phyloP scores from a whole-genome alignment of 2,888 invertebrate species.

The Dascillus cervinus region DNA sequence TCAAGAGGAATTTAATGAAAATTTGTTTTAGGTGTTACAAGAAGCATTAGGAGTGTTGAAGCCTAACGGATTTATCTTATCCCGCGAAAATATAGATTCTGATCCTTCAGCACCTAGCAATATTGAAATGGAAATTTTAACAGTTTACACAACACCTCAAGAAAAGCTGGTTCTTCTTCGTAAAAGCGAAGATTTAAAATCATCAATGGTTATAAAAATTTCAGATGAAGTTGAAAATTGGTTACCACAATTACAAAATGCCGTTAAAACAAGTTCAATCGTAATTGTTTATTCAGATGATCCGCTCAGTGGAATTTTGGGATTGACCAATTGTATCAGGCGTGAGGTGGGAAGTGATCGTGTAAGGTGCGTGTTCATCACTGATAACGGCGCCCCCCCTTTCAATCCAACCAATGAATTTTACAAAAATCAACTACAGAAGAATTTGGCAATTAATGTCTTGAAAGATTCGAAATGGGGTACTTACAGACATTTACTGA shows the following conservation, averaged over 20 bases:
- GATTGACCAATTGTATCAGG: no score
- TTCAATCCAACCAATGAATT: no score
- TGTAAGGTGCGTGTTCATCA: slow-evolving; percentile 54
- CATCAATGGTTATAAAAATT: no score
- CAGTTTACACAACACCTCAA: slow-evolving; percentile 43
- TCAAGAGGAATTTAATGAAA: no score
- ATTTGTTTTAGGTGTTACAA: no score
- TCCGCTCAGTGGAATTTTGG: slow-evolving; percentile 64
- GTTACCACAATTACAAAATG: slow-evolving; percentile 44
- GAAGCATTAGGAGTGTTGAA: no score
- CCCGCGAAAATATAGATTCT: no score
- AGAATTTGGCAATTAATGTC: slow-evolving; percentile 76
- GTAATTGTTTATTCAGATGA: slow-evolving; percentile 58
- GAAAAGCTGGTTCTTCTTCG: slow-evolving; percentile 50
- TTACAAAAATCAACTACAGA: slow-evolving; percentile 55
- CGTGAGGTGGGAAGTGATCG: slow-evolving; percentile 48
- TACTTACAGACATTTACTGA: no score
- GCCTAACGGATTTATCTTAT: slow-evolving; percentile 53
- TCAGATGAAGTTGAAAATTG: slow-evolving; percentile 42
- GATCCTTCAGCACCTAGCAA: no score
- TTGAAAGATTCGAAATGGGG: slow-evolving; percentile 50
- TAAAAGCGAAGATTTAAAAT: no score
- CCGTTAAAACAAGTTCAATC: slow-evolving; percentile 23
- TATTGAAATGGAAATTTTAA: slow-evolving; percentile 46
- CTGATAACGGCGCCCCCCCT: slow-evolving; percentile 48